Evolutionary conservation across 2,113 vertebrate genomes (phyloP).

Genomic region (Lophius piscatorius): DNA sequence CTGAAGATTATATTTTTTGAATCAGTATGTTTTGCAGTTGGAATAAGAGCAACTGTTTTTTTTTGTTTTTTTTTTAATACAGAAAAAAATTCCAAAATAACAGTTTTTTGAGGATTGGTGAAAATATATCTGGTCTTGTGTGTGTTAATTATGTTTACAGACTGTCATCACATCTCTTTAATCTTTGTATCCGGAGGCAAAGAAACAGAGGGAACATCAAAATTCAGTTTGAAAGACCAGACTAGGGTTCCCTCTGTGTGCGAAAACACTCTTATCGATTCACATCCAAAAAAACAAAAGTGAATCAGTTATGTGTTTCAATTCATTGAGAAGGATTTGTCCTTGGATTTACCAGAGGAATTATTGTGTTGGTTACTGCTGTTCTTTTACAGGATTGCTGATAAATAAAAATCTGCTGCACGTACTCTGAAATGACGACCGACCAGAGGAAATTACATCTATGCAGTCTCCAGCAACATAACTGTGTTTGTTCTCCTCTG

Average conservation of each 20-base stretch:
- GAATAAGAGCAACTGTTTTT: background rate
- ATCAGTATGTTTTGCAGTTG: background rate
- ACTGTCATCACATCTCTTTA: slow-evolving; percentile 3
- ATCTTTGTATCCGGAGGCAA: slow-evolving; percentile 25
- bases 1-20: background rate
- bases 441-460: slow-evolving; percentile 35
- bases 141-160: slow-evolving; percentile 3
- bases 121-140: background rate
- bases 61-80: background rate
- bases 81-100: background rate
- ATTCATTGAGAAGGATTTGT: slow-evolving; percentile 8
- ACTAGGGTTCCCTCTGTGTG: slow-evolving; percentile 38
- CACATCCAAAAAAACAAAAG: slow-evolving; percentile 32
- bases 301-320: slow-evolving; percentile 29
- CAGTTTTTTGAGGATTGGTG: background rate
- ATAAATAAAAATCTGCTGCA: slow-evolving; percentile 13
- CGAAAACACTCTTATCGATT: slow-evolving; percentile 55
- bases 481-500: slow-evolving; percentile 30
- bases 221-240: slow-evolving; percentile 36
- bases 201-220: slow-evolving; percentile 44
- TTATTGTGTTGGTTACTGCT: background rate
- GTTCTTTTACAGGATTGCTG: slow-evolving; percentile 22
- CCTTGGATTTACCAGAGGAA: slow-evolving; percentile 6
- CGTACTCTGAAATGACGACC: slow-evolving; percentile 42
- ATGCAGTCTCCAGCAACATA: slow-evolving; percentile 17